phyloP scores from a whole-genome alignment of 1,140 invertebrate species.

The Hirudo medicinalis region DNA sequence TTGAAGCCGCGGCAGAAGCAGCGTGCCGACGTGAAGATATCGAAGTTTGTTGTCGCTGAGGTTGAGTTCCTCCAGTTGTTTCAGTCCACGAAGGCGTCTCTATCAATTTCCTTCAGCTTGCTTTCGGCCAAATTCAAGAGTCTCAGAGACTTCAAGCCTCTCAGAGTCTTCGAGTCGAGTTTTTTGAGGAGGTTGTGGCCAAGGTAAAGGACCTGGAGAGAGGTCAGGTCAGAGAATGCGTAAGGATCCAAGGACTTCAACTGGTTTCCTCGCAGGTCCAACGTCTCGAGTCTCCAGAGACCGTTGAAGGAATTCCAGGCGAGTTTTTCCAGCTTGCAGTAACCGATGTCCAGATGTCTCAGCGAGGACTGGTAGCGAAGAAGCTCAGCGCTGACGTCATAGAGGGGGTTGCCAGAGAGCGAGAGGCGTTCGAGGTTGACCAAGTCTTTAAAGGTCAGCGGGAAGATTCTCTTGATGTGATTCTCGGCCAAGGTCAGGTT shows the following conservation, averaged over 20 bases:
- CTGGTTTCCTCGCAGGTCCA: slow-evolving; percentile 22
- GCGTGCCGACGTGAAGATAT: slow-evolving; percentile 13
- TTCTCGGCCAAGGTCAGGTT: slow-evolving; percentile 22
- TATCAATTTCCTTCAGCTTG: slow-evolving; percentile 12
- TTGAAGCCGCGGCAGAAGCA: slow-evolving; percentile 13
- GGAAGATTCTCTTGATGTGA: slow-evolving; percentile 9
- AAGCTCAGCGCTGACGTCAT: slow-evolving; percentile 6
- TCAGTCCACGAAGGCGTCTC: slow-evolving; percentile 19
- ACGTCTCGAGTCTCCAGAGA: slow-evolving; percentile 20
- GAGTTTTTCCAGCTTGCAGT: slow-evolving; percentile 17
- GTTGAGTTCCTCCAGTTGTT: slow-evolving; percentile 15
- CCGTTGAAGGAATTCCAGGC: slow-evolving; percentile 21
- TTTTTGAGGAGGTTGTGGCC: slow-evolving; percentile 20
- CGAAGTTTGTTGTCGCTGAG: slow-evolving; percentile 20
- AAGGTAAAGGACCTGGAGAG: slow-evolving; percentile 18
- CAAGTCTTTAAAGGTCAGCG: slow-evolving; percentile 18
- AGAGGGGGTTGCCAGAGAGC: slow-evolving; percentile 19
- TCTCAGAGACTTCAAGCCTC: slow-evolving; percentile 17
- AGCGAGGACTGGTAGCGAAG: slow-evolving; percentile 19
- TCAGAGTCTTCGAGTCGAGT: slow-evolving; percentile 19
- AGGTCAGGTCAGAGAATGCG: slow-evolving; percentile 20
- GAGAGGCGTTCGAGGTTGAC: slow-evolving; percentile 16
- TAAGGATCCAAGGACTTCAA: slow-evolving; percentile 11
- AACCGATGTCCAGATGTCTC: slow-evolving; percentile 19
- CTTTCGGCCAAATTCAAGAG: slow-evolving; percentile 22